Percentiles rank a stretch among this genome's conserved stretches.
Conservation (phyloP, 1,140 invertebrate species). For the Cydia strobilella region DNA sequence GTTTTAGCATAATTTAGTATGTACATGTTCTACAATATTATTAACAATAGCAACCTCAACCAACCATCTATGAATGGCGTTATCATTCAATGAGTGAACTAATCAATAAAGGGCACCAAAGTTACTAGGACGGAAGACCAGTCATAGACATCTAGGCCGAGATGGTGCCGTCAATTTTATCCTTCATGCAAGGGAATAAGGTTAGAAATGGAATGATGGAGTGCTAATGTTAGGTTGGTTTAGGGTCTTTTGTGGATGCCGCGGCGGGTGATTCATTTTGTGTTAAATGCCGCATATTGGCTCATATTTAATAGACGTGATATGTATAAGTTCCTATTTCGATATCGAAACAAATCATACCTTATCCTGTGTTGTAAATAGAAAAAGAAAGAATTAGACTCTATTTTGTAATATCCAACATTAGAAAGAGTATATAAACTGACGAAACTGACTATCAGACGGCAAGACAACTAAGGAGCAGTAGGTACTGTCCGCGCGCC, state of each 20-base stretch:
- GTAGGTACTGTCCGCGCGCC: too few relatives aligned
- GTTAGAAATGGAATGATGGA: neutral
- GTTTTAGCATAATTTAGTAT: too few relatives aligned
- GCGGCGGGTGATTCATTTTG: neutral
- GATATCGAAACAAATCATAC: neutral
- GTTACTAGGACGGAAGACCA: neutral
- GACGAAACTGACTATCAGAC: too few relatives aligned
- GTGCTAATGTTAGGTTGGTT: neutral
- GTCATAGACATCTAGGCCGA: slow-evolving; percentile 4
- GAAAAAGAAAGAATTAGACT: too few relatives aligned
- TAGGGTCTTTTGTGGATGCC: neutral
- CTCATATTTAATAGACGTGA: neutral
- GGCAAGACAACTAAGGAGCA: too few relatives aligned
- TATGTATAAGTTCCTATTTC: neutral
- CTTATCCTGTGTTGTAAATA: too few relatives aligned
- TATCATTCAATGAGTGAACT: slow-evolving; percentile 16
- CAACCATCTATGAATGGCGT: neutral
- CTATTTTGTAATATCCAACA: too few relatives aligned
- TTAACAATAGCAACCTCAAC: neutral
- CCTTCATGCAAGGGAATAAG: neutral
- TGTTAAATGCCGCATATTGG: neutral
- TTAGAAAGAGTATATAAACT: too few relatives aligned
- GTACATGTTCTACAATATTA: neutral
- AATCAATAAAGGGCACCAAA: neutral
- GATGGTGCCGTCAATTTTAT: neutral